Evolutionary conservation across 2,888 invertebrate species (phyloP), one percentile per base, ranked within the genome.

Genomic region (Germaria angustata): DNA sequence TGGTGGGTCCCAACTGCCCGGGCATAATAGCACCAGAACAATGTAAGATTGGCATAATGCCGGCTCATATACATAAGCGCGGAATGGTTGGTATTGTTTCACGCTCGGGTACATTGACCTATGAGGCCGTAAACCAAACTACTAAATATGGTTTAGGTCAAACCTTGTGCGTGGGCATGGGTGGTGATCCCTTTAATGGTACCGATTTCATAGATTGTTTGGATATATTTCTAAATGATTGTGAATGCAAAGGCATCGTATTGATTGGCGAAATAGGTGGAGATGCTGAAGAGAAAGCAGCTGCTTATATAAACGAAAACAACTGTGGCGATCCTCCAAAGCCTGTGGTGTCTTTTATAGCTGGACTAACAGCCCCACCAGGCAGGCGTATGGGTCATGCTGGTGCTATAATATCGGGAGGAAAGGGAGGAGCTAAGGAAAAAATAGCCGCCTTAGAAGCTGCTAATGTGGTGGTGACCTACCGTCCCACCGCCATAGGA

Each of bases 1-100:
- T 99, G 22, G 94, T 99, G 85, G 99, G 99, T 0, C 99, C 99
- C 39, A 99, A 99, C 91, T 99, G 99, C 90, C 99, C 99, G 1
- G 99, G 99, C 78, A 97, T 99, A 87, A 99, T 99, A 88, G 97
- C 98, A 1, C 96, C 97, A 0, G 96, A 95, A 86, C 91, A 96
- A 93, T 99, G 99, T 92, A 99, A 99, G 93, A 99, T 99, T 88
- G 99, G 99, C 77, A 99, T 99, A 88, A 99, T 99, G 99, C 99
- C 99, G 0, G 99, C 97, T 0, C 96, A 98, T 87, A 98, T 99
- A 86, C 99, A 99, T 91, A 96, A 97, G 90, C 93, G 93, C 86
- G 99, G 99, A 32, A 94, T 93, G 88, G 94, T 99, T 80, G 98
- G 98, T 53, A 97, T 99, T 71, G 98, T 99, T 1, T 98, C 98